Evolutionary conservation across 2,888 invertebrate genomes (phyloP), one percentile per base, ranked within the genome.

Genomic region (Ashinkailepas kermadecensis): DNA sequence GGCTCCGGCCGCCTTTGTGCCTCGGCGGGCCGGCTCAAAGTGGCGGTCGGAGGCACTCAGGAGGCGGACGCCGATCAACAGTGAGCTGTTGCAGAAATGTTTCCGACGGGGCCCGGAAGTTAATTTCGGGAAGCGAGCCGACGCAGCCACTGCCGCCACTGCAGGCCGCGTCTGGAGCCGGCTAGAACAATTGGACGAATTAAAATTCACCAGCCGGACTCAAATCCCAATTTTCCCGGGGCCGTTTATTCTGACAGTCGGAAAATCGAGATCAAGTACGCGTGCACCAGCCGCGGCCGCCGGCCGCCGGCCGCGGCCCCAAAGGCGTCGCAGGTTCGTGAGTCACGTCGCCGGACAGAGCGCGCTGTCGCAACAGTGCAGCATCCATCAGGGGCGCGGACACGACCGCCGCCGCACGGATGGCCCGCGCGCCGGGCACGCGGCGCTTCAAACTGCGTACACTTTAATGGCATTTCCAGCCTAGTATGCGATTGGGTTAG

Each of bases 401-500:
- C 12, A 1, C 59, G 59, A 15, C 25, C 39, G 13, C 25, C 39
- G 12, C 6, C 70, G 6, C 39, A 12, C 65, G 23, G 65, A 23
- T 23, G 65, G 39, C 70, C 15, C 21, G 3, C 56, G 18, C 54
- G 21, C 54, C 56, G 11, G 56, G 54, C 21, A 56, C 56, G 56
- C 56, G 74, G 10, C 21, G 54, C 56, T 56, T 74, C 54, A 74
- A 74, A 56, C 74, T 21, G 21, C 10, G 56, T 56, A 74, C 56
- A 74, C 54, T 74, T 74, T 74, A 74, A 74, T 74, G 74, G 74
- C 74, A 74, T 54, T 74, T 74, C 74, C 74, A 74, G 74, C 74
- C 74, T 15, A 74, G 74, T 74, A 56, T 74, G 56, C 74, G 54
- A 74, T 74, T 56, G 74, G 74, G 74, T 56, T 74, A 56, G 56